A percentile compares a stretch with the other conserved stretches of the same genome.
Conservation (phyloP, 2,888 invertebrate genomes). For the Tenthredo scrophulariae region DNA sequence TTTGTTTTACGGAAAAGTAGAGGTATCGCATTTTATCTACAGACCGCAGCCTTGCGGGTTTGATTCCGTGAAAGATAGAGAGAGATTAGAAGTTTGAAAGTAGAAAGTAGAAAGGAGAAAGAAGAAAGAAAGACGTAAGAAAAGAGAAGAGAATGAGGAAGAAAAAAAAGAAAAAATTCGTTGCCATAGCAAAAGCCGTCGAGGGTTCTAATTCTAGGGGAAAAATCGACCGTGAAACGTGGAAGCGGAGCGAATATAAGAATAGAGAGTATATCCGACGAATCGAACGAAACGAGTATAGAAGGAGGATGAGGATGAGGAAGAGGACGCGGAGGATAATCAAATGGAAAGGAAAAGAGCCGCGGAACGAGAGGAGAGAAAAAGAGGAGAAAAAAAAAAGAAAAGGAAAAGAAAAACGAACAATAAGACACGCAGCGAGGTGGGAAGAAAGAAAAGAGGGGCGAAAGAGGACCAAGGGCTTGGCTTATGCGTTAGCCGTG, state of each 20-base stretch:
- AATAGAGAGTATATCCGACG: slow-evolving; percentile 14
- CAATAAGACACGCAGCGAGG: slow-evolving; percentile 65
- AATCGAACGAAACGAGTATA: slow-evolving; percentile 4
- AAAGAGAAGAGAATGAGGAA: too few species aligned
- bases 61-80: slow-evolving; percentile 4
- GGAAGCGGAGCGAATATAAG: slow-evolving; percentile 1
- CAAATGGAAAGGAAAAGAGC: slow-evolving; percentile 30
- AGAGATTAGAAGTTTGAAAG: slow-evolving; percentile 30
- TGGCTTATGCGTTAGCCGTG: slow-evolving; percentile 21
- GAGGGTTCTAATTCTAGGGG: slow-evolving; percentile 19
- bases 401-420: slow-evolving; percentile 71
- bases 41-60: not conserved
- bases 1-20: too few species aligned
- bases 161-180: not conserved
- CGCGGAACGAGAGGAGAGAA: slow-evolving; percentile 27
- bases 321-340: not conserved
- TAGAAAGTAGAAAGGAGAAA: not conserved
- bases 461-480: slow-evolving; percentile 36
- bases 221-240: slow-evolving; percentile 41
- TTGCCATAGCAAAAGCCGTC: slow-evolving; percentile 16
- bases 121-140: too few species aligned
- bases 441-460: slow-evolving; percentile 59
- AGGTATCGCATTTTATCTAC: not conserved
- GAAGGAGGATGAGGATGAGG: not conserved
- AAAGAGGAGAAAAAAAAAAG: slow-evolving; percentile 51